Evolutionary conservation across 2,113 vertebrate species (phyloP).

Genomic region (Phrynocephalus versicolor): DNA sequence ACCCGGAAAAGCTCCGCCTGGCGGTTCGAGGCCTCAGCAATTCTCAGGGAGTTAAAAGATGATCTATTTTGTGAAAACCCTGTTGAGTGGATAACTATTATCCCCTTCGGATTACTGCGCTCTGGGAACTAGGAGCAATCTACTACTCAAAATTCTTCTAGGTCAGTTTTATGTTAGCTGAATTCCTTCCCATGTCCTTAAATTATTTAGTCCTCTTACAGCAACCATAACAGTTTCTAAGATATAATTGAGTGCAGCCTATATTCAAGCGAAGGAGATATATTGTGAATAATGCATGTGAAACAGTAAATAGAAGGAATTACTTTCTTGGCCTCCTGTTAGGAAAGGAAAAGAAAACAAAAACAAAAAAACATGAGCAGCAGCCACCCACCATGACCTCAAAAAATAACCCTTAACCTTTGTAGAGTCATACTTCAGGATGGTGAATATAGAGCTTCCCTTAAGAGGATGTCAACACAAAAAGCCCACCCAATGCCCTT

Average conservation of each 20-base stretch:
- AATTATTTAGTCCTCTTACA: constrained; percentile 3
- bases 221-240: constrained; percentile 3
- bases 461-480: background rate
- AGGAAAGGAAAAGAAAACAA: background rate
- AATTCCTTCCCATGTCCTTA: background rate
- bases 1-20: too few relatives aligned
- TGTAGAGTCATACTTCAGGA: background rate
- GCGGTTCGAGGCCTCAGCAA: too few relatives aligned
- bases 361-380: background rate
- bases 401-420: background rate
- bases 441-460: background rate
- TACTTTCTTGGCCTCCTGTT: background rate
- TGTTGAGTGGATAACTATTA: too few relatives aligned
- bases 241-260: background rate
- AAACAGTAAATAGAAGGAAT: constrained; percentile 12
- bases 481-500: background rate
- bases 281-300: constrained; percentile 17
- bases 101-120: background rate
- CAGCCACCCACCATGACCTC: background rate
- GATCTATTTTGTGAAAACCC: background rate
- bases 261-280: background rate
- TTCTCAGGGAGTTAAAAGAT: too few relatives aligned
- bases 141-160: background rate
- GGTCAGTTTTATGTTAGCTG: background rate
- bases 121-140: background rate